Evolutionary conservation across 2,888 invertebrate genomes (phyloP), one percentile per base, ranked within the genome.

Genomic region (Pandemis cinnamomeana): DNA sequence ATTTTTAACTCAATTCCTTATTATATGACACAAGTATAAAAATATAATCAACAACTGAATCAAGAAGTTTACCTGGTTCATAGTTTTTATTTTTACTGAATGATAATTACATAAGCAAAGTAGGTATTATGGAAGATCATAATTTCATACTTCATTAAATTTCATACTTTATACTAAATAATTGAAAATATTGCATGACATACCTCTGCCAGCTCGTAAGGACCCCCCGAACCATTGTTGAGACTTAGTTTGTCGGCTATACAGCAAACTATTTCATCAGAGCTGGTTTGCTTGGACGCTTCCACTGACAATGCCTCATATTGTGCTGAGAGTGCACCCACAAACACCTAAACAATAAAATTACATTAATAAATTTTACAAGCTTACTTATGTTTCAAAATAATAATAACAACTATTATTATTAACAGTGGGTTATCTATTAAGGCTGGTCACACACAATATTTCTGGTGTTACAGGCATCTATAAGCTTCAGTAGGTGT

Each of bases 221-320:
- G 96, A 78, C 95, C 95, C 67, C 95, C 95, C 46, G 93, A 86
- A 79, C 92, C 92, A 94, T 94, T 91, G 77, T 89, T 91, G 71
- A 94, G 85, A 83, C 90, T 93, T 64, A 94, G 92, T 82, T 94
- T 94, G 84, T 98, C 97, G 77, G 97, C 97, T 80, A 98, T 98
- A 88, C 98, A 98, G 80, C 96, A 96, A 75, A 98, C 98, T 84
- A 98, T 97, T 93, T 98, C 98, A 83, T 98, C 97, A 0, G 98
- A 97, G 80, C 98, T 98, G 75, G 98, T 98, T 89, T 98, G 97
- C 87, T 98, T 98, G 80, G 98, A 98, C 73, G 98, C 98, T 91
- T 98, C 98, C 80, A 98, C 97, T 72, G 97, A 97, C 78, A 98
- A 95, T 78, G 98, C 97, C 93, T 98, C 98, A 94, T 97, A 98